Evolutionary conservation across 2,797 vertebrate species (phyloP), one percentile per base, ranked within the genome.

Genomic region (Trichosurus vulpecula): DNA sequence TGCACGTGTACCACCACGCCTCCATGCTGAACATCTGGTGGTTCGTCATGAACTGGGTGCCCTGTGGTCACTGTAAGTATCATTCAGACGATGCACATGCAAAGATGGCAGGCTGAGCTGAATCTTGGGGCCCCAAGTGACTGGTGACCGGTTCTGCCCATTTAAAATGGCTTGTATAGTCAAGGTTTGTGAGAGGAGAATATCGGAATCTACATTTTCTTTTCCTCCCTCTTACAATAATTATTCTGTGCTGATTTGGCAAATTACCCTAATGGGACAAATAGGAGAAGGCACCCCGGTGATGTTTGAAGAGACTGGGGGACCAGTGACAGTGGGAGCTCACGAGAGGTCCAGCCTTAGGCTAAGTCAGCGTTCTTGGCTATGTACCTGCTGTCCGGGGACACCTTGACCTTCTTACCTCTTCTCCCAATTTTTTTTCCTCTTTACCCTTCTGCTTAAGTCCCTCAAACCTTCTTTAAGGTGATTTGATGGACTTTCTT

Each of bases 1-100:
- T 99, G 91, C 99, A 99, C 52, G 99, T 99, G 97, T 99, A 99
- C 98, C 99, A 99, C 97, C 99, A 99, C 0, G 99, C 99, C 35
- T 99, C 98, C 87, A 99, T 99, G 99, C 98, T 99, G 92, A 99
- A 99, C 98, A 99, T 99, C 98, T 99, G 99, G 99, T 99, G 99
- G 99, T 99, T 99, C 66, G 99, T 99, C 95, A 99, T 99, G 99
- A 99, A 99, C 99, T 99, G 99, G 99, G 99, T 99, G 97, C 99
- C 99, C 95, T 99, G 99, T 91, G 99, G 99, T 98, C 99, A 99
- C 96, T 99, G 99, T 99, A 98, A 99, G 99, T 99, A 97, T 92
- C 91, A 91, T 27, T 13, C 5, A 41, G 14, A 52, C 2, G 52
- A 30, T 29, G 6, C 27, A 1, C 51, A 92, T 91, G n/a, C 53